Evolutionary conservation across 92 coral and sea anemone species (phyloP), one percentile per base, ranked within the genome.

Genomic region (Pocillopora grandis): DNA sequence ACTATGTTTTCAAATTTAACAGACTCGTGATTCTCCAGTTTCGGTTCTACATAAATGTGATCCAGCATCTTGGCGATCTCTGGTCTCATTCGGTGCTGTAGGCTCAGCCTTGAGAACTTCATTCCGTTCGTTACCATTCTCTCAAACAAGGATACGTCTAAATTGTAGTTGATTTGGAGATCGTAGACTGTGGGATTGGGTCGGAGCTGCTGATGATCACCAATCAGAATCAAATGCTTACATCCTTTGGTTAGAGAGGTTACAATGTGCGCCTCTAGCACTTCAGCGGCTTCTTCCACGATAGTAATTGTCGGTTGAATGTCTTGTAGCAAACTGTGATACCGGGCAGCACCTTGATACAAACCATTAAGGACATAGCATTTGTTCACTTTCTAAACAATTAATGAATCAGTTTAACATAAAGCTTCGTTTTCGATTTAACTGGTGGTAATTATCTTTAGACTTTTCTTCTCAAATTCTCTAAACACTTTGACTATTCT

Each of bases 1-100:
- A 81, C 86, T 65, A 94, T 80, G 55, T 86, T 63, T 55, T 92
- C 92, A 85, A 92, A 95, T 60, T 79, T 75, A 73, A 94, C 98
- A 17, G 95, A 91, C 59, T 86, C 89, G 86, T 94, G 93, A 74
- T 94, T 89, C 71, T 88, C 85, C 67, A 94, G 91, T 73, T 74
- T 82, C 36, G 91, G 91, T 61, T 84, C 84, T 20, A 79, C 77
- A 67, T 95, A 95, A 66, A 95, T 95, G 75, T 83, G 95, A 23
- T 87, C 86, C 91, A 95, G 79, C 91, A 95, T 80, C 52, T 76
- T 76, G n/a, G 97, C 91, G 16, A 95, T 95, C 83, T 95, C 97
- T 0, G 98, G 98, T 9, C 98, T 95, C 98, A 95, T 95, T 21
- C 98, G 89, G 69, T 95, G 98, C 76, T 95, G 98, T 65, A 89